Percentiles rank a stretch among this genome's conserved stretches.
Conservation (phyloP, 2,797 vertebrate genomes). For the Natrix natrix region DNA sequence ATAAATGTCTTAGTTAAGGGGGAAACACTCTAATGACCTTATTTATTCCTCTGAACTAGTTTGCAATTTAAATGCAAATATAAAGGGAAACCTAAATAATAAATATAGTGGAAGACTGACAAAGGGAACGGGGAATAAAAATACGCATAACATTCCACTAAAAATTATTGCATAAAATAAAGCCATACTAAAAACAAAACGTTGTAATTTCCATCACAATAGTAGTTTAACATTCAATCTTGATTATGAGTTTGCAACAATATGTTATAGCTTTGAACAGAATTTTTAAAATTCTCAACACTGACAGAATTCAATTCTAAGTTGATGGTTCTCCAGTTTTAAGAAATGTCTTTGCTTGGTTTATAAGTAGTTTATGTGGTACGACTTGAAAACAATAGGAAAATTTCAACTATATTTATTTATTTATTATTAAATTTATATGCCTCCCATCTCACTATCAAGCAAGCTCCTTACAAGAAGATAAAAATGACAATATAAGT, state of each 20-base stretch:
- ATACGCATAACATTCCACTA: background rate
- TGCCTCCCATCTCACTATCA: background rate
- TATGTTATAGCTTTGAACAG: background rate
- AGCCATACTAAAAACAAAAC: background rate
- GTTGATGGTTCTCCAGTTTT: background rate
- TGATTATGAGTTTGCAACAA: background rate
- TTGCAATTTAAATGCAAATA: conserved; percentile 39
- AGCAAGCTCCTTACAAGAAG: background rate
- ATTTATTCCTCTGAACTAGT: conserved; percentile 22
- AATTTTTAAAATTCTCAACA: background rate
- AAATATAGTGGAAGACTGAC: conserved; percentile 14
- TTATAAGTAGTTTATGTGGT: background rate
- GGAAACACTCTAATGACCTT: conserved; percentile 5
- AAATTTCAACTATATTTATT: background rate
- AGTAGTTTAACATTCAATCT: background rate
- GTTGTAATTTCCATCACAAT: background rate
- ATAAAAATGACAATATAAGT: background rate
- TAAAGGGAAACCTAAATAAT: conserved; percentile 5
- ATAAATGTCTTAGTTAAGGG: conserved; percentile 7
- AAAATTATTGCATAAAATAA: background rate
- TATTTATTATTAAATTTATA: background rate
- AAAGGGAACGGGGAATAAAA: background rate
- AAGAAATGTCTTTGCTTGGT: background rate
- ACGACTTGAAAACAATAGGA: background rate
- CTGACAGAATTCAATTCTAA: background rate